Conservation (phyloP, 1,140 invertebrate genomes). For the Sinonovacula constricta region DNA sequence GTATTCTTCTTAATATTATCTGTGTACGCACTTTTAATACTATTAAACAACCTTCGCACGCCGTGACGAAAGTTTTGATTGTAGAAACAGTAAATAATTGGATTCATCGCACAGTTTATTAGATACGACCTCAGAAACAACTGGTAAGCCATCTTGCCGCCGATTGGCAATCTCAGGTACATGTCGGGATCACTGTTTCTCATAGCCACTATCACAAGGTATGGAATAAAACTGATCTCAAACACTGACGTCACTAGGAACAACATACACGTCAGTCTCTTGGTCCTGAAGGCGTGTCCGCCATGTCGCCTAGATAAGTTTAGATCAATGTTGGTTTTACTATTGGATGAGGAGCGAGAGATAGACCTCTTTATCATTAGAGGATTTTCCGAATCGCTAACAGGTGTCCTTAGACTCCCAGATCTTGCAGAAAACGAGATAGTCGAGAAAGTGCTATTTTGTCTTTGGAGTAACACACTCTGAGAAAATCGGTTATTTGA, state of each 20-base stretch:
- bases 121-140: conserved; percentile 44
- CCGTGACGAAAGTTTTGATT: conserved; percentile 49
- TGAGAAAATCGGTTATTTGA: neutral
- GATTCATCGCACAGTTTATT: conserved; percentile 48
- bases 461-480: conserved; percentile 19
- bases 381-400: neutral
- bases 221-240: conserved; percentile 49
- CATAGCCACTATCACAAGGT: conserved; percentile 37
- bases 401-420: neutral
- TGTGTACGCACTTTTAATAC: conserved; percentile 7
- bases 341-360: neutral
- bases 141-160: conserved; percentile 26
- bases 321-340: conserved; percentile 35
- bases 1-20: conserved; percentile 5
- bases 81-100: conserved; percentile 48
- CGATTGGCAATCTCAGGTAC: conserved; percentile 6
- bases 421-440: conserved; percentile 17
- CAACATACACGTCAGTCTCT: conserved; percentile 47
- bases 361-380: neutral
- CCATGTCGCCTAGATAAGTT: conserved; percentile 34
- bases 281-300: conserved; percentile 33
- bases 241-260: conserved; percentile 48
- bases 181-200: conserved; percentile 20
- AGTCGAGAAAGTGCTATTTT: conserved; percentile 34
- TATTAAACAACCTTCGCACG: conserved; percentile 23